Evolutionary conservation across 2,797 vertebrate genomes (phyloP).

Genomic region (Hipposideros larvatus): DNA sequence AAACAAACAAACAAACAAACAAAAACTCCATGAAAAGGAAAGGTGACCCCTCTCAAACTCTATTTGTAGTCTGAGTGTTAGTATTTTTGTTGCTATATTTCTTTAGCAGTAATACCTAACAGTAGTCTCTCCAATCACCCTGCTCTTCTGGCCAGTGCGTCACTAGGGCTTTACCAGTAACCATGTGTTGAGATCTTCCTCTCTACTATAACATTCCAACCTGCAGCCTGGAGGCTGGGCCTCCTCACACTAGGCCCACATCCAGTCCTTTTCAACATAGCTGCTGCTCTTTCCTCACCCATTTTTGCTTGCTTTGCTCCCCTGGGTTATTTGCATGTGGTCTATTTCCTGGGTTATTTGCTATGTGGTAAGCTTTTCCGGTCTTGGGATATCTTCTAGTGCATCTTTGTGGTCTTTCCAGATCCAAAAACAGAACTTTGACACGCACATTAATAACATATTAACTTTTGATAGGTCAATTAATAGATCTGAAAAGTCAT

Average conservation of each 20-base stretch:
- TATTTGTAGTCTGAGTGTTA: neutral
- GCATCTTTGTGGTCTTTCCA: neutral
- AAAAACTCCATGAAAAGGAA: neutral
- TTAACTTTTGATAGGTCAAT: slow-evolving; percentile 2
- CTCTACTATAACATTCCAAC: neutral
- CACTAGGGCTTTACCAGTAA: neutral
- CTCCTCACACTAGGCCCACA: neutral
- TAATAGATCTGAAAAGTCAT: neutral
- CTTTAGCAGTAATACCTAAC: neutral
- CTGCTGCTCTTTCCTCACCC: neutral
- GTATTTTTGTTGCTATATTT: neutral
- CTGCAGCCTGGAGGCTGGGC: neutral
- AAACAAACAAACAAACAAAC: neutral
- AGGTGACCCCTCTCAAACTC: neutral
- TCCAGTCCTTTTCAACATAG: neutral
- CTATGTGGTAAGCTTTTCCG: neutral
- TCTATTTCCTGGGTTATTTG: neutral
- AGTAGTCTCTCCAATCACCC: neutral
- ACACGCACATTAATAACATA: neutral
- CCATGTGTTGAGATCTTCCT: neutral
- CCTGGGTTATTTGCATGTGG: neutral
- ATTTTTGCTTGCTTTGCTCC: neutral
- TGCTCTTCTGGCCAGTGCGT: neutral
- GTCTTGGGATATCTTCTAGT: neutral
- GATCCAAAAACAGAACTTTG: neutral